Conservation (phyloP, 92 coral and sea anemone species). For the Epizoanthus illoricatus region DNA sequence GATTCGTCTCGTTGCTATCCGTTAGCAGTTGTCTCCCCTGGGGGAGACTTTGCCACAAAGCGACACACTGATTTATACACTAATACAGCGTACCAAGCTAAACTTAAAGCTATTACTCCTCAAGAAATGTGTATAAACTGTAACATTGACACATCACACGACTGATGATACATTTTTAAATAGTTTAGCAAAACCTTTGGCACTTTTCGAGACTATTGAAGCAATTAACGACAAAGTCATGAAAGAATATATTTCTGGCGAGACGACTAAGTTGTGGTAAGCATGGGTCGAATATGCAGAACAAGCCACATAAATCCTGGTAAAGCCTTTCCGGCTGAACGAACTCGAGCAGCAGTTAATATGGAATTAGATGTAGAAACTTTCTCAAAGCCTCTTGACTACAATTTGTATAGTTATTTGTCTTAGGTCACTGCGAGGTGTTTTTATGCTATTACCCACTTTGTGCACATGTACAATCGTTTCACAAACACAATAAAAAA, state of each 20-base stretch:
- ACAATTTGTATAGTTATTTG: background rate
- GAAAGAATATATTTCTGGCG: background rate
- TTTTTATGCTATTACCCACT: background rate
- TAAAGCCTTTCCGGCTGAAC: background rate
- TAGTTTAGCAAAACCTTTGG: background rate
- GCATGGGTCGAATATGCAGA: no score
- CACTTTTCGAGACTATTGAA: background rate
- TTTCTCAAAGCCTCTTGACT: background rate
- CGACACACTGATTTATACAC: background rate
- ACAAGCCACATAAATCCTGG: background rate
- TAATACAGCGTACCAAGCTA: background rate
- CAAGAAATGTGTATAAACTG: background rate
- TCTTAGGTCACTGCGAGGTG: background rate
- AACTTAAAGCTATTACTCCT: background rate
- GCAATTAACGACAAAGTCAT: background rate
- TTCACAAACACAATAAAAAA: slow-evolving; percentile 12
- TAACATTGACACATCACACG: background rate
- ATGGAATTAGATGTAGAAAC: background rate
- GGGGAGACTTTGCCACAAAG: background rate
- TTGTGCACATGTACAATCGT: background rate
- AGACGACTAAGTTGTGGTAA: background rate
- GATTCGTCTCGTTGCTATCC: background rate
- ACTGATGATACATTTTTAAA: background rate
- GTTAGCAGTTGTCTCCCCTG: background rate
- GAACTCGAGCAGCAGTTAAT: background rate